Percentiles rank a stretch among this genome's conserved stretches.
These are phyloP conservation scores for Gonatopus flavifemur DNA, from an alignment of 1,140 invertebrate genomes.

Conservation along the genomic window DNA sequence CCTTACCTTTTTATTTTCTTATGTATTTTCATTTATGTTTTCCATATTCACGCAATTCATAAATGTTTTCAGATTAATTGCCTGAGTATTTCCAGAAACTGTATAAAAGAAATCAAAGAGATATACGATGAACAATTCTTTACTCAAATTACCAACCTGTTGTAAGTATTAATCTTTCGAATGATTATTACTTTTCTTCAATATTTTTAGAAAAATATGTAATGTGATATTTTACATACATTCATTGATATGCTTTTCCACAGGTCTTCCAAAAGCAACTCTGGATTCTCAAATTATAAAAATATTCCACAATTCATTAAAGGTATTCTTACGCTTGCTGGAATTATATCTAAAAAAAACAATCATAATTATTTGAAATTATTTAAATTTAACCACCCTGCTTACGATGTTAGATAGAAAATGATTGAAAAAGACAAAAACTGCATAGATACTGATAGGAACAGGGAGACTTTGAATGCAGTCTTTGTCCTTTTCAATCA, in stretches of 20 bases:
- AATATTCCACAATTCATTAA: neutral
- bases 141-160: constrained; percentile 24
- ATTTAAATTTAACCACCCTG: no score
- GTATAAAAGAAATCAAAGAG: constrained; percentile 22
- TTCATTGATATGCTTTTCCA: neutral
- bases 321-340: constrained; percentile 8
- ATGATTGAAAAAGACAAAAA: no score
- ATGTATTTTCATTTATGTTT: neutral
- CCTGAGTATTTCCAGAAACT: constrained; percentile 7
- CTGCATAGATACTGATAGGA: no score
- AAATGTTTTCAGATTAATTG: constrained; percentile 27
- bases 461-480: no score
- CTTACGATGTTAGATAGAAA: no score
- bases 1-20: neutral
- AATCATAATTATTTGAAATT: no score
- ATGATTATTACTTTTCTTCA: neutral
- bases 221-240: neutral
- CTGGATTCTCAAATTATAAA: neutral
- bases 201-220: neutral
- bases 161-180: constrained; percentile 21
- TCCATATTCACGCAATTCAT: neutral
- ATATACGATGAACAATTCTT: constrained; percentile 31
- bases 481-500: no score
- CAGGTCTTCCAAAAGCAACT: neutral
- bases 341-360: no score